A percentile compares a stretch with the other conserved stretches of the same genome.
These are phyloP conservation scores for Leptopilina clavipes DNA, from an alignment of 1,140 invertebrate species.

Conservation along the genomic window DNA sequence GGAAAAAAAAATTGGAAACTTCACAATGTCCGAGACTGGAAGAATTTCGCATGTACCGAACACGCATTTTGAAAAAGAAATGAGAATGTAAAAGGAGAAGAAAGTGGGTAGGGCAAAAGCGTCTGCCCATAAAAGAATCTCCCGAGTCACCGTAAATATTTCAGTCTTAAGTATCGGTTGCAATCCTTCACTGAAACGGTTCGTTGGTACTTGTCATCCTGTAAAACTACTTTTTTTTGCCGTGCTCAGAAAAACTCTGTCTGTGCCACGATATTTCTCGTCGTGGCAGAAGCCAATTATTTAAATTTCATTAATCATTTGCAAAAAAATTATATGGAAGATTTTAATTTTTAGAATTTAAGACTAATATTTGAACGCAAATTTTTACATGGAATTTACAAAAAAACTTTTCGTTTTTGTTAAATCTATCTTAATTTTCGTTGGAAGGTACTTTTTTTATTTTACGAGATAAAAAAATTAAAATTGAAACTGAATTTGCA, in stretches of 20 bases:
- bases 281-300: not conserved
- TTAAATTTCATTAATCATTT: not conserved
- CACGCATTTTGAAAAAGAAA: not conserved
- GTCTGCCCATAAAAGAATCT: constrained; percentile 16
- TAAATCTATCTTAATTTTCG: too few relatives aligned
- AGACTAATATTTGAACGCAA: too few relatives aligned
- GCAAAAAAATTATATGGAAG: too few relatives aligned
- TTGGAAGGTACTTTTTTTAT: not conserved
- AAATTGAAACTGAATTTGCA: not conserved
- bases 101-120: not conserved
- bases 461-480: not conserved
- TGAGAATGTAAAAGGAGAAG: not conserved
- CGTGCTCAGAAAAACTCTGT: not conserved
- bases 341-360: too few relatives aligned
- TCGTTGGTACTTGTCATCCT: constrained; percentile 2
- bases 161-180: constrained; percentile 1
- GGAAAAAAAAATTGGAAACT: not conserved
- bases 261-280: not conserved
- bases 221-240: not conserved
- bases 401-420: too few relatives aligned
- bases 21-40: constrained; percentile 18
- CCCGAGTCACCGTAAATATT: constrained; percentile 9
- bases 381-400: too few relatives aligned
- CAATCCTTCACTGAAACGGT: constrained; percentile 16
- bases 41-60: not conserved